Evolutionary conservation across 2,888 invertebrate genomes (phyloP).

Genomic region (Podotricha telesiphe): DNA sequence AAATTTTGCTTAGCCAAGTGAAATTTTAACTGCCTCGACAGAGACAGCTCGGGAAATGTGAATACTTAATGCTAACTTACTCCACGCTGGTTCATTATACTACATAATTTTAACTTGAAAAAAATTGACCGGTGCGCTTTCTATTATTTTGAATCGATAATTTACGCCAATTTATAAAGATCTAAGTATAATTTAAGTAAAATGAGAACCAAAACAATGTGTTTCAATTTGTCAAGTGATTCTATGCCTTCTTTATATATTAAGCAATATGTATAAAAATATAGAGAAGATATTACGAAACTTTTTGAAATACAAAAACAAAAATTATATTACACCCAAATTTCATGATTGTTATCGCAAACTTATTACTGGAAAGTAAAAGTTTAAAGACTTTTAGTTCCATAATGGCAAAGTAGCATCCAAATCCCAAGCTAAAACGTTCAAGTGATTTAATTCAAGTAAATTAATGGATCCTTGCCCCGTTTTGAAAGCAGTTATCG

Average conservation of each 20-base stretch:
- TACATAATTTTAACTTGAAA: slow-evolving; percentile 77
- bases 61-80: slow-evolving; percentile 83
- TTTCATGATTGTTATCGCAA: slow-evolving; percentile 12
- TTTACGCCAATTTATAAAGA: neutral
- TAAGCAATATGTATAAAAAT: too few species aligned
- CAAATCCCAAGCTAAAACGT: slow-evolving; percentile 58
- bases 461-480: slow-evolving; percentile 73
- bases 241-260: too few species aligned
- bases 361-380: slow-evolving; percentile 28
- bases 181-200: neutral
- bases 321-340: neutral
- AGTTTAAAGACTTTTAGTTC: slow-evolving; percentile 34
- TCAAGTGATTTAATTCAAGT: slow-evolving; percentile 74
- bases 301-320: neutral
- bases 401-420: slow-evolving; percentile 44
- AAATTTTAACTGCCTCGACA: slow-evolving; percentile 83
- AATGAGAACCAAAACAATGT: too few species aligned
- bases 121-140: slow-evolving; percentile 55
- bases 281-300: too few species aligned
- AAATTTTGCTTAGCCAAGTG: slow-evolving; percentile 83
- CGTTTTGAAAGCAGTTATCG: slow-evolving; percentile 63
- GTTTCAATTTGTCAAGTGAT: too few species aligned
- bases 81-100: slow-evolving; percentile 81
- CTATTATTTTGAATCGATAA: neutral
- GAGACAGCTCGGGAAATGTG: slow-evolving; percentile 80